Conservation (phyloP, 2,113 vertebrate species). For the Petromus typicus region DNA sequence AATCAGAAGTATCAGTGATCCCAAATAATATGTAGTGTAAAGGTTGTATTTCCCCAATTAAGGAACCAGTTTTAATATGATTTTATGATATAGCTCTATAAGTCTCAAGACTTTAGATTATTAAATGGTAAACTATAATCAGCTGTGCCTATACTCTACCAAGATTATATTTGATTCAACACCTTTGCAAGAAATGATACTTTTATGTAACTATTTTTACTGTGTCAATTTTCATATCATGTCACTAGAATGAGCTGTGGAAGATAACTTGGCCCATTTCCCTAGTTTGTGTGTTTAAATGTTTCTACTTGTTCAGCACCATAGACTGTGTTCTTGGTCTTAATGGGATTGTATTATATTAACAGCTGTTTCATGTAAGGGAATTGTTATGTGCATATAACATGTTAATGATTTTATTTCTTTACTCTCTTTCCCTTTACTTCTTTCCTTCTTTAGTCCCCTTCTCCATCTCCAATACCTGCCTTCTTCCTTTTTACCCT, state of each 20-base stretch:
- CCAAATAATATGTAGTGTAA: background rate
- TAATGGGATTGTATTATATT: background rate
- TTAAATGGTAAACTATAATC: background rate
- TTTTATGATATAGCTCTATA: background rate
- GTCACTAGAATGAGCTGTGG: background rate
- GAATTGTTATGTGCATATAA: background rate
- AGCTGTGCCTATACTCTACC: background rate
- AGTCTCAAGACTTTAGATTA: background rate
- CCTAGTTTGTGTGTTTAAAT: background rate
- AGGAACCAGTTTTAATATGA: background rate
- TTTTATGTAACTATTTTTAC: background rate
- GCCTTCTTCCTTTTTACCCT: background rate
- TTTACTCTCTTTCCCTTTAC: background rate
- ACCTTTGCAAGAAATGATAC: background rate
- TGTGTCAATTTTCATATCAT: background rate
- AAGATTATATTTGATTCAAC: background rate
- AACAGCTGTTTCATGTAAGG: background rate
- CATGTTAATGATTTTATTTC: background rate
- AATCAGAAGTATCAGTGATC: background rate
- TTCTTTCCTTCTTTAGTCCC: background rate
- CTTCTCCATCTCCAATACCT: background rate
- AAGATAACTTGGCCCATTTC: background rate
- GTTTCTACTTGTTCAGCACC: background rate
- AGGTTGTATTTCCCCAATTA: background rate
- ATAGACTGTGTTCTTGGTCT: background rate